Conservation (phyloP, 2,113 vertebrate genomes). For the Leptodactylus fuscus region DNA sequence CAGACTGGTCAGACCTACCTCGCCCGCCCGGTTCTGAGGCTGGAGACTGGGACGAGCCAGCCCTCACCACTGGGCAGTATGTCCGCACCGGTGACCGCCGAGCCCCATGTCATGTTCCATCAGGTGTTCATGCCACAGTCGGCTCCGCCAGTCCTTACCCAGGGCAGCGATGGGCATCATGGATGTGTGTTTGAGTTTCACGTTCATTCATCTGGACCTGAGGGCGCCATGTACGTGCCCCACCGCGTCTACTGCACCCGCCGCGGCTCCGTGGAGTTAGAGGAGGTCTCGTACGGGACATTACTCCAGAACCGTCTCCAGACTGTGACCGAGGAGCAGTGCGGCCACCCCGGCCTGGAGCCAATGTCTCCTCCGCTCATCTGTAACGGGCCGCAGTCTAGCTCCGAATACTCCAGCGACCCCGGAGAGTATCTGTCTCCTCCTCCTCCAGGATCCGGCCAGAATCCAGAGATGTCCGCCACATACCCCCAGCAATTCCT, state of each 20-base stretch:
- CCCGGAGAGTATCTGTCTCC: slow-evolving; percentile 89
- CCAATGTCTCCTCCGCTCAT: slow-evolving; percentile 79
- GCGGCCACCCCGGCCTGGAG: slow-evolving; percentile 79
- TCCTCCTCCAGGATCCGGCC: slow-evolving; percentile 75
- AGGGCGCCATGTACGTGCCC: slow-evolving; percentile 75
- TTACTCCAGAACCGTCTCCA: slow-evolving; percentile 83
- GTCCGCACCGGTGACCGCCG: slow-evolving; percentile 76
- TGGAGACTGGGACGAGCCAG: slow-evolving; percentile 76
- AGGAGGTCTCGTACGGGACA: slow-evolving; percentile 75
- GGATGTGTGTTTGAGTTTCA: slow-evolving; percentile 92
- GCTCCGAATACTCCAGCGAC: slow-evolving; percentile 90
- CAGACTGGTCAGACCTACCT: slow-evolving; percentile 80
- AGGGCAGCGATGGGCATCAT: slow-evolving; percentile 76
- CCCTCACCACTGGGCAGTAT: slow-evolving; percentile 73
- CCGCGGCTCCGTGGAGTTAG: slow-evolving; percentile 87
- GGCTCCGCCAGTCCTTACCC: slow-evolving; percentile 85
- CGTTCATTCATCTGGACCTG: slow-evolving; percentile 75
- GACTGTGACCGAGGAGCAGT: slow-evolving; percentile 93
- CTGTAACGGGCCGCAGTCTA: slow-evolving; percentile 76
- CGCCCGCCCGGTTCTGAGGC: slow-evolving; percentile 78
- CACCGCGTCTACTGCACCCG: slow-evolving; percentile 81
- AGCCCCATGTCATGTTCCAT: slow-evolving; percentile 78
- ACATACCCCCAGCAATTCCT: slow-evolving; percentile 78
- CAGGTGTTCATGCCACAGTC: slow-evolving; percentile 86
- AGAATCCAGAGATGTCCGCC: slow-evolving; percentile 74